Evolutionary conservation across 2,888 invertebrate genomes (phyloP), one percentile per base, ranked within the genome.

Genomic region (Liodrosophila aerea): DNA sequence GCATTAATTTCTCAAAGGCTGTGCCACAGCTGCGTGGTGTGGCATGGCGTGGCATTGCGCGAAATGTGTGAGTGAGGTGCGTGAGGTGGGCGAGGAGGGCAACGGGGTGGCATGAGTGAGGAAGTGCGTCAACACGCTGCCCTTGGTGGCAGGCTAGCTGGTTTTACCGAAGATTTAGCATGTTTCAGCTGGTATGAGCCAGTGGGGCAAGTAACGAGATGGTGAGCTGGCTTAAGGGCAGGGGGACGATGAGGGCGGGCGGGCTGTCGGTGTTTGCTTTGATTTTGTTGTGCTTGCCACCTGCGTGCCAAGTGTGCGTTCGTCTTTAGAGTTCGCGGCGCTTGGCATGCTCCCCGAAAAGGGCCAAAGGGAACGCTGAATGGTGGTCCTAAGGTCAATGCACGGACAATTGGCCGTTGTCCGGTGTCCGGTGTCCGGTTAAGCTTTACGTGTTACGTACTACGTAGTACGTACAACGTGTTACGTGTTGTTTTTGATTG

Each of bases 401-500:
- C 37, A 61, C 85, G 68, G 12, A 5, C 65, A 68, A 71, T 78
- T 68, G 76, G 47, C 49, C 18, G 1, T 5, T 5, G 36, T 8
- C 7, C 7, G 9, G 3, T 1, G 7, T 16, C 9, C 12, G 7
- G 2, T 16, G n/a, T 5, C 37, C 39, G n/a, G 1, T 15, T 7
- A 7, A 7, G 44, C 15, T 31, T 5, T 43, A 22, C 9, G 13
- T 37, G 22, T 37, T 30, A 30, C 50, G 45, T 15, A 31, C 33
- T 49, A 53, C 57, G n/a, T n/a, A n/a, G n/a, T n/a, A n/a, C n/a
- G n/a, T n/a, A n/a, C n/a, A n/a, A n/a, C n/a, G 57, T 62, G 53
- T 37, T 73, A 65, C 64, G 58, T 76, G 64, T 61, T 68, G 54
- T 62, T 68, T 76, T 83, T 78, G 80, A 85, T 81, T 81, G 80